Evolutionary conservation across 2,888 invertebrate genomes (phyloP), one percentile per base, ranked within the genome.

Genomic region (Lasioglossum leucozonium): DNA sequence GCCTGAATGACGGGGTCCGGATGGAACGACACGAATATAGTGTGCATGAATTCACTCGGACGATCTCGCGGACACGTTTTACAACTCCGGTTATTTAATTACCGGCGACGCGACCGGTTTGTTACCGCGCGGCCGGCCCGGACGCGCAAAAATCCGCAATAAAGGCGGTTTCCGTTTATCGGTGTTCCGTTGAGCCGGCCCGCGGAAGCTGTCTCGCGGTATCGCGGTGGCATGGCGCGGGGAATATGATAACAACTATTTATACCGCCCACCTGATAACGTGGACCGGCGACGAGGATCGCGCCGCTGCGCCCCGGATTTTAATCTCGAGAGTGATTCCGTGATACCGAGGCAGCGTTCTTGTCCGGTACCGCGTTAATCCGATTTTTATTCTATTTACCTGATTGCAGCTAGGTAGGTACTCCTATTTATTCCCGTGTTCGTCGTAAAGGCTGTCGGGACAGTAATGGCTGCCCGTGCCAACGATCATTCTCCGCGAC

Each of bases 41-140:
- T 51, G 84, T 65, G 62, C 67, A 34, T 37, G 77, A 75, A 86
- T 85, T 80, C 82, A 62, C 77, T 77, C 18, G 8, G 30, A 10
- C 69, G 81, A 74, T 85, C 37, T 73, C 71, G 58, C 72, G 55
- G 71, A 75, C 86, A 81, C 86, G 89, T 89, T 89, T 89, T 89
- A 89, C 86, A 87, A 88, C 79, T 80, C n/a, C 55, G 77, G 81
- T 80, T 84, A 88, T 88, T 89, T 89, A 87, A 89, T 89, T 89
- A 88, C 79, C 62, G 34, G 55, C 42, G 26, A 42, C 51, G 30
- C 79, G 77, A 44, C 51, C 69, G 81, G 72, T 87, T 88, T 81
- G 82, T 88, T 85, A 85, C 72, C 74, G 62, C n/a, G 47, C 51
- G 62, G 30, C 55, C 34, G n/a, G n/a, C 3, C 69, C 67, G 76